phyloP scores from a whole-genome alignment of 2,113 vertebrate genomes.

The Hippocampus abdominalis region DNA sequence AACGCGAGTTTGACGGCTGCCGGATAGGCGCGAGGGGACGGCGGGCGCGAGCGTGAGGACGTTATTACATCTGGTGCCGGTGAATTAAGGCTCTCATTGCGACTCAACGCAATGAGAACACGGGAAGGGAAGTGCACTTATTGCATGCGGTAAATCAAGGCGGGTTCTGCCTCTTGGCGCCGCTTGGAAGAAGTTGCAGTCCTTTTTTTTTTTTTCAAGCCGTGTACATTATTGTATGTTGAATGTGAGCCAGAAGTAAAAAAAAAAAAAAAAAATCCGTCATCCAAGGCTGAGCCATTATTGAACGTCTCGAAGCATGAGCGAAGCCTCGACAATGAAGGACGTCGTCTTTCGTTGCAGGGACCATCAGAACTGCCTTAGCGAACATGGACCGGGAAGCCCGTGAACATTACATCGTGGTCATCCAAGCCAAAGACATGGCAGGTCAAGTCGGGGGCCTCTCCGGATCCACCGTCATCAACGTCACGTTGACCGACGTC shows the following conservation, averaged over 20 bases:
- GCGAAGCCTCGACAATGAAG: conserved; percentile 32
- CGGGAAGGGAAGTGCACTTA: conserved; percentile 4
- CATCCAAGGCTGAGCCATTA: conserved; percentile 51
- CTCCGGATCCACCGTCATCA: conserved; percentile 93
- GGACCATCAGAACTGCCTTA: conserved; percentile 95
- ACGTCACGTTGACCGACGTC: conserved; percentile 94
- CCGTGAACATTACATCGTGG: conserved; percentile 92
- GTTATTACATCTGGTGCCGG: conserved; percentile 45
- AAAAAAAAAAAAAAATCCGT: conserved; percentile 24
- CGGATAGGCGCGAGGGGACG: conserved; percentile 23
- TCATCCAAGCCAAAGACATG: conserved; percentile 99
- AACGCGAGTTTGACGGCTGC: conserved; percentile 34
- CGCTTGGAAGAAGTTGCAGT: background rate
- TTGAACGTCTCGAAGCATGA: conserved; percentile 49
- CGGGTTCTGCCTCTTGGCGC: too few relatives aligned
- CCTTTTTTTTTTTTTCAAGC: background rate
- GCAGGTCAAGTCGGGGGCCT: conserved; percentile 94
- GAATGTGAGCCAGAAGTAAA: conserved; percentile 46
- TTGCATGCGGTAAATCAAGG: conserved; percentile 39
- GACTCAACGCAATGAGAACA: conserved; percentile 6
- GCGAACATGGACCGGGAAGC: conserved; percentile 97
- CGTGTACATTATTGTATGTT: conserved; percentile 18
- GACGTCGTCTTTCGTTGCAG: conserved; percentile 56
- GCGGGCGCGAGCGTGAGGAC: conserved; percentile 23
- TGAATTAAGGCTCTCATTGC: conserved; percentile 25